Evolutionary conservation across 2,888 invertebrate genomes (phyloP).

Genomic region (Sesia apiformis): DNA sequence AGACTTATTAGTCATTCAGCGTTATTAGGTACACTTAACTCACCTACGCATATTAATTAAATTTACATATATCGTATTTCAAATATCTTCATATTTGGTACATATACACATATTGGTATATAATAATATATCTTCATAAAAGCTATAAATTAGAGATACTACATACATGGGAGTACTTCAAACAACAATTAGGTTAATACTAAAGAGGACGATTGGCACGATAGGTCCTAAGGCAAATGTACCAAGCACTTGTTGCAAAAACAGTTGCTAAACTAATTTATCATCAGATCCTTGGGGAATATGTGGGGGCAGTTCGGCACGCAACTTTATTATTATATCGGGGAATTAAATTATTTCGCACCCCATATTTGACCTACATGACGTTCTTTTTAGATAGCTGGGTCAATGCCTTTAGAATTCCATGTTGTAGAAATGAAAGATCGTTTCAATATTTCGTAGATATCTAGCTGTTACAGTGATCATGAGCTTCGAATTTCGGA

Average conservation of each 20-base stretch:
- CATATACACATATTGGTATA: too few species aligned
- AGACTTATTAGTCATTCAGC: too few species aligned
- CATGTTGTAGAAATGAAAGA: not conserved
- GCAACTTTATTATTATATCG: constrained; percentile 1
- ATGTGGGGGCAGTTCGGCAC: constrained; percentile 1
- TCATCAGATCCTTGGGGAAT: constrained; percentile 1
- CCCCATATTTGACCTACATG: constrained; percentile 1
- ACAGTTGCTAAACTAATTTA: not conserved
- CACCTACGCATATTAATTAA: too few species aligned
- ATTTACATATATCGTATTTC: too few species aligned
- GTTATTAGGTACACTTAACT: too few species aligned
- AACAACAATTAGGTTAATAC: constrained; percentile 32
- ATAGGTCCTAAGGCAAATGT: not conserved
- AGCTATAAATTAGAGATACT: not conserved
- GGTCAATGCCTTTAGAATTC: not conserved
- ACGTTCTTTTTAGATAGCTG: not conserved
- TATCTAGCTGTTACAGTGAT: not conserved
- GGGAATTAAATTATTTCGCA: not conserved
- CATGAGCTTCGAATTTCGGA: not conserved
- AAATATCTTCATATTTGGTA: too few species aligned
- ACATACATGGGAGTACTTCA: constrained; percentile 6
- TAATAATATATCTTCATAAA: too few species aligned
- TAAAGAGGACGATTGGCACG: constrained; percentile 7
- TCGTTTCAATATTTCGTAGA: not conserved
- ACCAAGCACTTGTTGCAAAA: not conserved